Evolutionary conservation across 2,797 vertebrate genomes (phyloP), one percentile per base, ranked within the genome.

Genomic region (Mustela erminea): DNA sequence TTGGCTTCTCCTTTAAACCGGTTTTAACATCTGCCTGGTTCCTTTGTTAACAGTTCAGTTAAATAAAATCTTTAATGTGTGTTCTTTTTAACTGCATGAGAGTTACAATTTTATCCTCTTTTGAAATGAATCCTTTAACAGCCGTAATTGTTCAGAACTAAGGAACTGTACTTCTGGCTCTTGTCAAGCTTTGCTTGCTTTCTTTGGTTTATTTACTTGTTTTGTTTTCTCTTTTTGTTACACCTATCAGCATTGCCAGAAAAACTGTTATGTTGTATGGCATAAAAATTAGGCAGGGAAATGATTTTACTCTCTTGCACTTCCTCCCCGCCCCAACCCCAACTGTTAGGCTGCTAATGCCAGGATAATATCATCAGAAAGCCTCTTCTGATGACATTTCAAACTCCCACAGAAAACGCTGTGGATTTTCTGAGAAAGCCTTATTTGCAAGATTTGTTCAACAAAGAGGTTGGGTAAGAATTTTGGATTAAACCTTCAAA

Each of bases 401-500:
- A 75, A 58, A 54, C 93, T 96, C 87, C 89, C 70, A 83, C 70
- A 64, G 95, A 90, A 98, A 92, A 84, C 15, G 32, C 93, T 93
- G 66, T 35, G 62, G 87, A 49, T 95, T 80, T 94, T 84, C 82
- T 84, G 56, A 96, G 90, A 97, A 81, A 91, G 52, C 27, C 94
- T 95, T 96, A 91, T 95, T 97, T 97, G 97, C 83, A 94, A 95
- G 78, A 94, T 97, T 96, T 98, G 88, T 87, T 97, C 83, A 96
- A 95, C 97, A 96, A 87, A 98, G 64, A 92, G 54, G 27, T 25
- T 89, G 93, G 96, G 96, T 97, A 97, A 97, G 77, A 83, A 95
- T 96, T 95, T 96, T 92, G 95, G 88, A 95, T 98, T 96, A 98
- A 96, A 89, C 93, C 91, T 97, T 96, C 93, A 93, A 96, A 96